These are phyloP conservation scores for Perdix hodgsoniae DNA, from an alignment of 2,797 vertebrate genomes.

Conservation along the genomic window DNA sequence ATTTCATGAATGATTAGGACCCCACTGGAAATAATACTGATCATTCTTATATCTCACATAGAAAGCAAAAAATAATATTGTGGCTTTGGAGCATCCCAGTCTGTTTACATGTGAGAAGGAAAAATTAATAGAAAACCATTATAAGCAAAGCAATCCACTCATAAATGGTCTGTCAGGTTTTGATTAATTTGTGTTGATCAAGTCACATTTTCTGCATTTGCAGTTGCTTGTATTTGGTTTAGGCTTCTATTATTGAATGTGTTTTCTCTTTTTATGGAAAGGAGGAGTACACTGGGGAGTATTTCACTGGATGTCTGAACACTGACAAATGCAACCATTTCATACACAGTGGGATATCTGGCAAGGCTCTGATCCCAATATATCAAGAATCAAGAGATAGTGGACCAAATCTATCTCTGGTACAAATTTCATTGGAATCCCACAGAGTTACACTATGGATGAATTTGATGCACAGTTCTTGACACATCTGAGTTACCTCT, in stretches of 20 bases:
- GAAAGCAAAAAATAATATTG: not conserved
- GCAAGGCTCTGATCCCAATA: constrained; percentile 45
- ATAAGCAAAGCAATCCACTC: not conserved
- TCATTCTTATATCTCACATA: not conserved
- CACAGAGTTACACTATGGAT: not conserved
- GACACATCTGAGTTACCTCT: not conserved
- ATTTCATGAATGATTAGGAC: not conserved
- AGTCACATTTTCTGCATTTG: constrained; percentile 13
- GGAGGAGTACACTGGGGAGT: not conserved
- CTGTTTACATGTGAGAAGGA: not conserved
- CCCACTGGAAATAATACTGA: not conserved
- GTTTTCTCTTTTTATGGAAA: constrained; percentile 21
- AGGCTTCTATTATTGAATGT: not conserved
- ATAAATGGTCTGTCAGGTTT: not conserved
- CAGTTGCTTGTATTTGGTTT: not conserved
- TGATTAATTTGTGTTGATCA: constrained; percentile 4
- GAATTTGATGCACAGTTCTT: not conserved
- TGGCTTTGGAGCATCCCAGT: not conserved
- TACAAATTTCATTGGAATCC: not conserved
- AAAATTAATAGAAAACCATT: not conserved
- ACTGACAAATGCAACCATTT: constrained; percentile 53
- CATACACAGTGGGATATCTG: constrained; percentile 27
- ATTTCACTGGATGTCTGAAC: constrained; percentile 37
- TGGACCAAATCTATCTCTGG: not conserved
- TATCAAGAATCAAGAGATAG: constrained; percentile 9